These are phyloP conservation scores for Leistus spinibarbis DNA, from an alignment of 2,888 invertebrate genomes.

Conservation along the genomic window DNA sequence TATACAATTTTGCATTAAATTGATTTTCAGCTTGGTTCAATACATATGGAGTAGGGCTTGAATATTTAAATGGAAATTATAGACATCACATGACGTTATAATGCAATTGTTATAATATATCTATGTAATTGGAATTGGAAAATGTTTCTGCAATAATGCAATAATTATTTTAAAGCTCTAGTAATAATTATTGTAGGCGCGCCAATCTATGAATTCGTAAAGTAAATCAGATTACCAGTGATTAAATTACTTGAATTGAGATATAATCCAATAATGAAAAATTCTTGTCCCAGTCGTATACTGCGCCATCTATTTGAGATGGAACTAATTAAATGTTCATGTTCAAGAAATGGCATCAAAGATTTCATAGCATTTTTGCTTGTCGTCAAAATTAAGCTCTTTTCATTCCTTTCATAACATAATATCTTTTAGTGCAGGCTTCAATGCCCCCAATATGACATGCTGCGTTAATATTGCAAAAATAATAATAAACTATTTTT, in stretches of 20 bases:
- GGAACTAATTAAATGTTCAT: not conserved
- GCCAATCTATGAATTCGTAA: slow-evolving; percentile 6
- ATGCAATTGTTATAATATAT: too few species aligned
- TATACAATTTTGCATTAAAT: too few species aligned
- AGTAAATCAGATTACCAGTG: slow-evolving; percentile 14
- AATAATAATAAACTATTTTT: too few species aligned
- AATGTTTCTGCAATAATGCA: not conserved
- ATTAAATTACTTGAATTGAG: slow-evolving; percentile 19
- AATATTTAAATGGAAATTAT: too few species aligned
- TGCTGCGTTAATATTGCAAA: too few species aligned
- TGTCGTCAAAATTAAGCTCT: not conserved
- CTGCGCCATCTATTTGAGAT: slow-evolving; percentile 5
- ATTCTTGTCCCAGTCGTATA: not conserved
- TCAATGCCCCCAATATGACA: too few species aligned
- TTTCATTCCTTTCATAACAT: too few species aligned
- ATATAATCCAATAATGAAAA: slow-evolving; percentile 21
- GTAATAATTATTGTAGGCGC: not conserved
- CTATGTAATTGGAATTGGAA: too few species aligned
- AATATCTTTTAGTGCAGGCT: too few species aligned
- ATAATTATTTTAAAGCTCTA: not conserved
- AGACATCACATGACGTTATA: too few species aligned
- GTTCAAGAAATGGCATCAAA: not conserved
- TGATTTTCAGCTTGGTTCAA: too few species aligned
- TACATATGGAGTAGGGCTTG: too few species aligned
- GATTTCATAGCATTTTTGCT: not conserved